A percentile compares a stretch with the other conserved stretches of the same genome.
Conservation (phyloP, 1,140 invertebrate species). For the Drosophila pectinifera region DNA sequence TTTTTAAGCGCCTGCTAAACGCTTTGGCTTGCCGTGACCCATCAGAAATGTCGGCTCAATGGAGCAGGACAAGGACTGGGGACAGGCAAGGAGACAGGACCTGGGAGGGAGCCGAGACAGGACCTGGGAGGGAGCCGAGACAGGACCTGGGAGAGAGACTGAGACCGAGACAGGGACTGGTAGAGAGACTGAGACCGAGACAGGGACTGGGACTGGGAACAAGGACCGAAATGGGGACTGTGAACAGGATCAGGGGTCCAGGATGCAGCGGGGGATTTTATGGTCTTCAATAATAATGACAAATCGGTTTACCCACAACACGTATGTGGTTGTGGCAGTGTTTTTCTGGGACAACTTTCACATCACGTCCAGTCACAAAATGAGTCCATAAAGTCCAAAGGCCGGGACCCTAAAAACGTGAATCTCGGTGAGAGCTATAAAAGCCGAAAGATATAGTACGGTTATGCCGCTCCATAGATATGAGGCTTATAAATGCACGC, state of each 20-base stretch:
- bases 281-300: constrained; percentile 80
- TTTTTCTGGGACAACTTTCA: constrained; percentile 50
- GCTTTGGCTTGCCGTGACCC: constrained; percentile 57
- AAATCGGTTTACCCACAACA: constrained; percentile 67
- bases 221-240: too few relatives aligned
- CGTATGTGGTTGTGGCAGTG: constrained; percentile 1
- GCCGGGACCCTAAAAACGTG: constrained; percentile 64
- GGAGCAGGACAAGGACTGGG: neutral
- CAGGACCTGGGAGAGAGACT: too few relatives aligned
- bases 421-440: constrained; percentile 73
- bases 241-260: too few relatives aligned
- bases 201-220: neutral
- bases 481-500: constrained; percentile 18
- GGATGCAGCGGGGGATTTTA: constrained; percentile 28
- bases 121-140: neutral
- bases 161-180: too few relatives aligned
- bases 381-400: constrained; percentile 75
- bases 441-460: constrained; percentile 60
- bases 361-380: constrained; percentile 69
- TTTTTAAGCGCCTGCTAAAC: constrained; percentile 72
- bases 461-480: constrained; percentile 32
- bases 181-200: too few relatives aligned
- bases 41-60: constrained; percentile 8
- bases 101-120: too few relatives aligned
- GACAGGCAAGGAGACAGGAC: too few relatives aligned